Conservation (phyloP, 2,113 vertebrate species). For the Archilochus colubris region DNA sequence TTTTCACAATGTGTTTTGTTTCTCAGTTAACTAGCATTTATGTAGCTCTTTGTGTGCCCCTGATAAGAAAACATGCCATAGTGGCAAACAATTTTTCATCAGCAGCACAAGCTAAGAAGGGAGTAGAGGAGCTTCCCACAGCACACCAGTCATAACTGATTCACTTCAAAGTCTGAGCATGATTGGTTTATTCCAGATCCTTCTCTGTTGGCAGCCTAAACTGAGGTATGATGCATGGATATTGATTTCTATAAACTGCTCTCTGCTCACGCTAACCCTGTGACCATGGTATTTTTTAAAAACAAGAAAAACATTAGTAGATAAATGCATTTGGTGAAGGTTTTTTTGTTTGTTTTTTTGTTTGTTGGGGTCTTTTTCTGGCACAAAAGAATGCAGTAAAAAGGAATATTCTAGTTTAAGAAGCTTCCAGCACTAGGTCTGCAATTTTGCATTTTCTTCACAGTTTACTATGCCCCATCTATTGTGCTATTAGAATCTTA, state of each 20-base stretch:
- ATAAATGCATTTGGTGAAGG: neutral
- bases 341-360: neutral
- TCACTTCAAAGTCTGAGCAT: neutral
- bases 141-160: neutral
- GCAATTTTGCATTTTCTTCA: neutral
- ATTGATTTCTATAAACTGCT: neutral
- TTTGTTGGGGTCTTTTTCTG: neutral
- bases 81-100: neutral
- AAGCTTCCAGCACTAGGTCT: neutral
- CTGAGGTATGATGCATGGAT: neutral
- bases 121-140: neutral
- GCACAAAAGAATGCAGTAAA: neutral
- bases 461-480: neutral
- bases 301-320: neutral
- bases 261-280: neutral
- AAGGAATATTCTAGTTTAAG: neutral
- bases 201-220: neutral
- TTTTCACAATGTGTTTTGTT: neutral
- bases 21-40: neutral
- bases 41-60: neutral
- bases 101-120: neutral
- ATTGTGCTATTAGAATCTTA: neutral
- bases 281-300: neutral
- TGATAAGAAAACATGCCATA: neutral
- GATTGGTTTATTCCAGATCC: neutral